Base-by-base conservation (phyloP, 2,113 vertebrate species). In the Psettodes erumei region DNA sequence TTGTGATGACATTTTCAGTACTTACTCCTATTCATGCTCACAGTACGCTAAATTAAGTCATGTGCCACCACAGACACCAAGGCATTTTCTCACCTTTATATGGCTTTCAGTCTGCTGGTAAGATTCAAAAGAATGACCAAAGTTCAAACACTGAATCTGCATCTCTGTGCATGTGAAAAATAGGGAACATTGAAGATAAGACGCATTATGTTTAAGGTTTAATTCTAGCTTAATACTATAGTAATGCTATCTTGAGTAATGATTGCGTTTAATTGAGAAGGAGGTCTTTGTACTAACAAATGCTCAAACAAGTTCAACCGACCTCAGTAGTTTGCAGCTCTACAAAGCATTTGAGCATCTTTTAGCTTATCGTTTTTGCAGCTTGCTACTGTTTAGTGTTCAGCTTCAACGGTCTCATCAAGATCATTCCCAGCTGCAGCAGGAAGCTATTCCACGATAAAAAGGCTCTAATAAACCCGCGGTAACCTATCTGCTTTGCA, bases 1-100 rank as follows among this genome's bases (percentile, higher is more conserved):
- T n/a, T 59, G 68, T 76, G 59, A 90, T 82, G 83, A 65, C 7
- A 77, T 75, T 75, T 78, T 43, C 69, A 63, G 42, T 58, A 59
- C 65, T n/a, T n/a, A n/a, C n/a, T n/a, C n/a, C n/a, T n/a, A n/a
- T n/a, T n/a, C n/a, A n/a, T n/a, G n/a, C n/a, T n/a, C n/a, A n/a
- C n/a, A n/a, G n/a, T n/a, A n/a, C n/a, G n/a, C n/a, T n/a, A n/a
- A n/a, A n/a, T n/a, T n/a, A n/a, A n/a, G n/a, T n/a, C n/a, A n/a
- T n/a, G n/a, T n/a, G n/a, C n/a, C n/a, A n/a, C n/a, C n/a, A n/a
- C n/a, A n/a, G n/a, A n/a, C n/a, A n/a, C n/a, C n/a, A n/a, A n/a
- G n/a, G n/a, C n/a, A n/a, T n/a, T n/a, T n/a, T n/a, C n/a, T n/a
- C n/a, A n/a, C n/a, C n/a, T 21, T 18, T 13, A 13, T 6, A 68